Evolutionary conservation across 2,113 vertebrate species (phyloP).

Genomic region (Misgurnus anguillicaudatus): DNA sequence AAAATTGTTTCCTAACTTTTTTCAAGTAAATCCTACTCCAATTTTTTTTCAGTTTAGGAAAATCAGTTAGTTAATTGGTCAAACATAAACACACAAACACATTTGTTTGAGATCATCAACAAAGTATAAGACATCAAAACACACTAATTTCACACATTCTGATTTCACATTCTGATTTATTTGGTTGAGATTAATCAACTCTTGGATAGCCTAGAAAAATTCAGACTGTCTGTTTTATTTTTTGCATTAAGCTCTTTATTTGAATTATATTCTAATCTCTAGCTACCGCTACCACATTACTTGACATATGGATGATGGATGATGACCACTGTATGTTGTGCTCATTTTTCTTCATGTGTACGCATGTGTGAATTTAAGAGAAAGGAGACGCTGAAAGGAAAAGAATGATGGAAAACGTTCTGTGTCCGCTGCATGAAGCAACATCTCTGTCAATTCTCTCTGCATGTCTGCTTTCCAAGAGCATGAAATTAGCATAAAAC

Average conservation of each 20-base stretch:
- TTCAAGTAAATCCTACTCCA: too few relatives aligned
- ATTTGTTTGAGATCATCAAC: not conserved
- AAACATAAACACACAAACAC: constrained; percentile 18
- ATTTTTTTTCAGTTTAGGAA: constrained; percentile 23
- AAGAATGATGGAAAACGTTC: constrained; percentile 16
- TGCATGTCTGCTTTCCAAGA: constrained; percentile 36
- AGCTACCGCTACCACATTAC: not conserved
- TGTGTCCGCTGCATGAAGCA: constrained; percentile 29
- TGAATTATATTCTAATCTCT: constrained; percentile 16
- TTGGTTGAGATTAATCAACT: not conserved
- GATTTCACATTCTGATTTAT: not conserved
- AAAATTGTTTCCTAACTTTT: too few relatives aligned
- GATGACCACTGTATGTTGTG: constrained; percentile 30
- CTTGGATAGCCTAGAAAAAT: not conserved
- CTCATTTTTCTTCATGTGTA: constrained; percentile 39
- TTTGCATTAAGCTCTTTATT: constrained; percentile 33
- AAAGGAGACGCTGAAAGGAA: not conserved
- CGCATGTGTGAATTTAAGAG: not conserved
- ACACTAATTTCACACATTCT: not conserved
- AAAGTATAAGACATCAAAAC: not conserved
- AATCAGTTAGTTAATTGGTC: constrained; percentile 70
- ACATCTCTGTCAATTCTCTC: constrained; percentile 23
- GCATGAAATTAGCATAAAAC: constrained; percentile 53
- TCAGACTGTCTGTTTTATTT: not conserved
- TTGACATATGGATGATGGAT: constrained; percentile 44